phyloP scores from a whole-genome alignment of 53 echinoderm and acorn worm species.

The Temnopleurus reevesii region DNA sequence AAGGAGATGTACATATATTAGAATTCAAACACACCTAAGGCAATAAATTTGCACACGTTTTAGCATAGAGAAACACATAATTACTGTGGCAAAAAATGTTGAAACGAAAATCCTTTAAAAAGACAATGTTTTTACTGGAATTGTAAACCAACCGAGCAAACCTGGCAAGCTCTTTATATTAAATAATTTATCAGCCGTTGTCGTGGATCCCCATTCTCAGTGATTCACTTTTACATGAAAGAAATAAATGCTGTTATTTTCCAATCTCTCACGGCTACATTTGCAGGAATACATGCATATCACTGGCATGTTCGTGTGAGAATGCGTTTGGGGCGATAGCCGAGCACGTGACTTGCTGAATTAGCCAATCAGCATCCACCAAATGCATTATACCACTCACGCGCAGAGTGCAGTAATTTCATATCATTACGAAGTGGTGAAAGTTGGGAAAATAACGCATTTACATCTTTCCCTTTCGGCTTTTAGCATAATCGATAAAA shows the following conservation, averaged over 20 bases:
- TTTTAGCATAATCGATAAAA: background rate
- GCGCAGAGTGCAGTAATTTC: background rate
- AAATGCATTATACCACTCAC: background rate
- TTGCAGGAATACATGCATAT: background rate
- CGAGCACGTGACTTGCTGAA: background rate
- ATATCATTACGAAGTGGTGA: background rate
- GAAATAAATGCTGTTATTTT: conserved; percentile 14
- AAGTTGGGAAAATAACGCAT: background rate
- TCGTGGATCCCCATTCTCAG: conserved; percentile 32
- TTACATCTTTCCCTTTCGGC: background rate
- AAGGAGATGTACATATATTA: conserved; percentile 20
- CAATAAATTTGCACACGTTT: conserved; percentile 40
- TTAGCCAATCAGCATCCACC: background rate
- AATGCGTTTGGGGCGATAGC: background rate
- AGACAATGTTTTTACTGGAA: background rate
- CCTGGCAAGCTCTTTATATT: conserved; percentile 52
- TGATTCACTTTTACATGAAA: background rate
- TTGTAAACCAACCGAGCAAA: conserved; percentile 41
- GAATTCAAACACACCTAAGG: conserved; percentile 12
- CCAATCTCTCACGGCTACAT: background rate
- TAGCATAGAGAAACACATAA: conserved; percentile 39
- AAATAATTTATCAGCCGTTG: conserved; percentile 58
- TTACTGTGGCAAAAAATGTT: conserved; percentile 25
- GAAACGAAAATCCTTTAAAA: background rate
- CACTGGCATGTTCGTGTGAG: background rate